Conservation (phyloP, 2,113 vertebrate genomes). For the Macrotis lagotis region DNA sequence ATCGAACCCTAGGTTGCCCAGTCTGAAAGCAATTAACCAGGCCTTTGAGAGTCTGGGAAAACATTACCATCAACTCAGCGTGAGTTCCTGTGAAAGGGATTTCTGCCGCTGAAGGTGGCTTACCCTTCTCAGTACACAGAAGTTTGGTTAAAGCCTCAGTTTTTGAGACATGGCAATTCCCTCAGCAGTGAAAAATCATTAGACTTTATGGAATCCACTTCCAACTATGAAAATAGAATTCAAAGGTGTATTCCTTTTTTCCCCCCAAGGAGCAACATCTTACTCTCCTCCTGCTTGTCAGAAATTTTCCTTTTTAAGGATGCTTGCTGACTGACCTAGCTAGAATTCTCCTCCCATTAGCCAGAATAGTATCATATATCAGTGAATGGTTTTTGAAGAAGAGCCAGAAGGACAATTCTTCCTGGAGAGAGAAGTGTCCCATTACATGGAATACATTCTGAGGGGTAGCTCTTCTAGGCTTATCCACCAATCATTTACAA, state of each 20-base stretch:
- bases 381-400: background rate
- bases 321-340: background rate
- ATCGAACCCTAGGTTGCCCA: background rate
- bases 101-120: background rate
- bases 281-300: background rate
- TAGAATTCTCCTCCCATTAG: background rate
- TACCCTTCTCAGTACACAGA: background rate
- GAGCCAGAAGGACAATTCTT: background rate
- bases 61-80: background rate
- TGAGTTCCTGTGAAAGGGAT: background rate
- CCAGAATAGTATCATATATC: background rate
- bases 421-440: background rate
- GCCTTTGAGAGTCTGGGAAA: constrained; percentile 16
- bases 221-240: background rate
- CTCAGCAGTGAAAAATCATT: constrained; percentile 2
- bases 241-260: background rate
- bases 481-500: background rate
- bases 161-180: background rate
- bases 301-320: background rate
- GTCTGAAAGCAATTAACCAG: constrained; percentile 21
- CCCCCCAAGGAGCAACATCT: background rate
- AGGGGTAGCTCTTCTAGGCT: background rate
- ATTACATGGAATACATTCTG: background rate
- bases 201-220: background rate
- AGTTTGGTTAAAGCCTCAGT: background rate